Base-by-base conservation (phyloP, 2,888 invertebrate genomes). In the Drosophila nr. perissopoda region DNA sequence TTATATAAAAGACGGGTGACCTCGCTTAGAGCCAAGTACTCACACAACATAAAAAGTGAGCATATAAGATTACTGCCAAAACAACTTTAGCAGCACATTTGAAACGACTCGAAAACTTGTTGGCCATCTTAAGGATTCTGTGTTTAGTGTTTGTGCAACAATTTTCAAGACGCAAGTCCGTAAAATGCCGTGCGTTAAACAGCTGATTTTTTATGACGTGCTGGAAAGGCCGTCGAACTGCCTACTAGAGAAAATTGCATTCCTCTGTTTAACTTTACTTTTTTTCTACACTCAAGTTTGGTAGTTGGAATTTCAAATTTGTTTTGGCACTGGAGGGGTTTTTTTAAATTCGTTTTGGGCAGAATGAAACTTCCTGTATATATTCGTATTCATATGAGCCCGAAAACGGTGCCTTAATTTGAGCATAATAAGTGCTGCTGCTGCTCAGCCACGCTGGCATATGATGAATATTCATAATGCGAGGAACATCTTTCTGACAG, bases 391-490 rank as follows among this genome's bases (percentile, higher is more conserved):
- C 75, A 79, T 78, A 27, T 68, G 56, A 64, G 54, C 63, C 38
- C 71, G 38, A 75, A 73, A 80, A 76, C 59, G 72, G 70, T 65
- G 61, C 81, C 80, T 85, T 89, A 87, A 87, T 87, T 87, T 85
- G 78, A 76, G 89, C 83, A 85, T 89, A 89, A 87, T 87, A 89
- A 84, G 89, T 81, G 82, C 74, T 38, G n/a, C 38, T 67, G 67
- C 57, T 71, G 85, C 65, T 75, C 75, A 79, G 77, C 56, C 82
- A 83, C 75, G 73, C 58, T 76, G 83, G 67, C 82, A 65, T 77
- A 78, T 83, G 80, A 87, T 87, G 89, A 87, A 87, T 87, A 87
- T 87, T 89, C 82, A 87, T 87, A 87, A 83, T 78, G 76, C 65
- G 56, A 68, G 63, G 59, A 69, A 66, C 69, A 59, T 80, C 80